Percentiles rank a stretch among this genome's conserved stretches.
Conservation (phyloP, 2,113 vertebrate genomes). For the Paradoxurus hermaphroditus region DNA sequence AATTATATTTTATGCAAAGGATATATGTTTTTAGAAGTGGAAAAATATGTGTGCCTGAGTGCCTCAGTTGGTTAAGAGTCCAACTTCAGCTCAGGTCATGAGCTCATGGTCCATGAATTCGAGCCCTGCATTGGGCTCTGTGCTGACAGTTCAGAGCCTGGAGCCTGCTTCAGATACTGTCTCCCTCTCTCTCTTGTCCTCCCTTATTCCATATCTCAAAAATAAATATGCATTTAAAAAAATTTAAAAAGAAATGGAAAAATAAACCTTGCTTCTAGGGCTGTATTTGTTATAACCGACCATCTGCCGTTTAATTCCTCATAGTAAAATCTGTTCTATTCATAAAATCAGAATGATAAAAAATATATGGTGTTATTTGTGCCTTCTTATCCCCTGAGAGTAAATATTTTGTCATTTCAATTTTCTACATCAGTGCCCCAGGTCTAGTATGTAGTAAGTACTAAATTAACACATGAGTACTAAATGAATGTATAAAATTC, state of each 20-base stretch:
- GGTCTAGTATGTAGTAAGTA: not conserved
- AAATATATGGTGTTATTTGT: not conserved
- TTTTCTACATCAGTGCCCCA: not conserved
- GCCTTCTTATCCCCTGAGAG: not conserved
- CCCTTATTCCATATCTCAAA: too few species aligned
- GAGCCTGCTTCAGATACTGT: too few species aligned
- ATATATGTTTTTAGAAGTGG: not conserved
- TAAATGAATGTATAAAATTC: not conserved
- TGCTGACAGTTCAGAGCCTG: too few species aligned
- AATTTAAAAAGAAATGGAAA: not conserved
- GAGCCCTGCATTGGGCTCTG: too few species aligned
- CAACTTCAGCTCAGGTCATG: too few species aligned
- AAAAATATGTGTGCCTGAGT: not conserved
- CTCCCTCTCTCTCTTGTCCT: too few species aligned
- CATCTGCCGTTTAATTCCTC: not conserved
- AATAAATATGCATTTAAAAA: too few species aligned
- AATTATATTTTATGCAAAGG: not conserved
- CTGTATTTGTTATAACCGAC: not conserved
- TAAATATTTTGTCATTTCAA: constrained; percentile 8
- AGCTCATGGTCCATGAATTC: too few species aligned
- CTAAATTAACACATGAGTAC: not conserved
- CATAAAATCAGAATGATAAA: not conserved
- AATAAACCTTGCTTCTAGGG: not conserved
- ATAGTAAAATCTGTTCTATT: not conserved
- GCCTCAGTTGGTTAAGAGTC: too few species aligned